Conservation (phyloP, 2,888 invertebrate species). For the Arge pagana region DNA sequence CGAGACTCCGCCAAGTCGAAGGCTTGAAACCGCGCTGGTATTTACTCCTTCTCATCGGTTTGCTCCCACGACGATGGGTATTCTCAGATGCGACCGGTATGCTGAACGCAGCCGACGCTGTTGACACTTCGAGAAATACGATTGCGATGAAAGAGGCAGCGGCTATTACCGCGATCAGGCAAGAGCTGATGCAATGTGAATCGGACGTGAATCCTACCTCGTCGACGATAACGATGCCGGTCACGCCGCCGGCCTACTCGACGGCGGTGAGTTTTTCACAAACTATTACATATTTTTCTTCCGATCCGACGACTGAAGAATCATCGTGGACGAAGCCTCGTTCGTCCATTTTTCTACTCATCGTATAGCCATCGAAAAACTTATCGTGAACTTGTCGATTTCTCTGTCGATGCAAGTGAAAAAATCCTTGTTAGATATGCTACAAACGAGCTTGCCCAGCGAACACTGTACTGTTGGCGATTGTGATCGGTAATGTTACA, state of each 20-base stretch:
- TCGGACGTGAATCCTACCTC: slow-evolving; percentile 68
- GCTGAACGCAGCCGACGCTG: slow-evolving; percentile 58
- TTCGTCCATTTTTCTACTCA: slow-evolving; percentile 6
- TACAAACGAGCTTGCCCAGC: too few species aligned
- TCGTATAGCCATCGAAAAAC: too few species aligned
- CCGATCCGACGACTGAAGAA: too few species aligned
- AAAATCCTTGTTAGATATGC: neutral
- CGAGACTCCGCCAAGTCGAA: too few species aligned
- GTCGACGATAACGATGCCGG: slow-evolving; percentile 62
- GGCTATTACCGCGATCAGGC: slow-evolving; percentile 85
- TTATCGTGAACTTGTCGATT: slow-evolving; percentile 1
- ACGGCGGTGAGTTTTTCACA: slow-evolving; percentile 59
- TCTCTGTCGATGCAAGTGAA: neutral
- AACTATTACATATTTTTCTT: neutral
- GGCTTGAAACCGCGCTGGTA: neutral
- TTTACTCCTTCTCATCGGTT: neutral
- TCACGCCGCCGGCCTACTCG: slow-evolving; percentile 68
- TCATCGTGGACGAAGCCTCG: slow-evolving; percentile 12
- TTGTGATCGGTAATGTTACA: too few species aligned
- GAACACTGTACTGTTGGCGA: too few species aligned
- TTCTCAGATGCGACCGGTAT: slow-evolving; percentile 53
- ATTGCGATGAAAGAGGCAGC: slow-evolving; percentile 75
- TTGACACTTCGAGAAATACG: slow-evolving; percentile 53
- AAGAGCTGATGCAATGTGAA: slow-evolving; percentile 87
- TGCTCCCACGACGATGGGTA: too few species aligned